Evolutionary conservation across 2,888 invertebrate species (phyloP).

Genomic region (Xiphydria camelus): DNA sequence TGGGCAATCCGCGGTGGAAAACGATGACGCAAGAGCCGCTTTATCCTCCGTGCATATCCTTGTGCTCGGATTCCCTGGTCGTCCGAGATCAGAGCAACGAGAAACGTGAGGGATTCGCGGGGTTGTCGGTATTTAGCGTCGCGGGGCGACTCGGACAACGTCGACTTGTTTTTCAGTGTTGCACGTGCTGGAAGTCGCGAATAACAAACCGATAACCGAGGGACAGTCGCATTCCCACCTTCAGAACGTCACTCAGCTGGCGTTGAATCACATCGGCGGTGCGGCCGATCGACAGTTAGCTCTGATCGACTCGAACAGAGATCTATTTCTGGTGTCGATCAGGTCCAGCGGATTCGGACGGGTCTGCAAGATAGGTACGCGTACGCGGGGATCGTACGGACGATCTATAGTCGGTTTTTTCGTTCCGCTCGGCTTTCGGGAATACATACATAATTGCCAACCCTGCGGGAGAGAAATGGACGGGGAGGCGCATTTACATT

Average conservation of each 20-base stretch:
- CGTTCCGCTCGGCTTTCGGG: no score
- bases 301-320: conserved; percentile 85
- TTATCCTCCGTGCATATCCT: conserved; percentile 73
- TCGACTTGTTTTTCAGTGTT: conserved; percentile 62
- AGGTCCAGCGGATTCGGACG: conserved; percentile 59
- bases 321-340: conserved; percentile 80
- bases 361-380: conserved; percentile 52
- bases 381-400: conserved; percentile 1
- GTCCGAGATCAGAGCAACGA: conserved; percentile 83
- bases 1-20: conserved; percentile 83
- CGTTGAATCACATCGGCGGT: conserved; percentile 83
- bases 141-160: no score
- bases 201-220: conserved; percentile 74
- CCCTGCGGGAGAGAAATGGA: no score
- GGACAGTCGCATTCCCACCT: conserved; percentile 76
- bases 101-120: conserved; percentile 77
- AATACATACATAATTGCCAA: no score
- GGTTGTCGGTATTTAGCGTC: no score
- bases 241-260: conserved; percentile 78
- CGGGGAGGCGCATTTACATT: no score
- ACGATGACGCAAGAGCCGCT: conserved; percentile 83
- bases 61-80: conserved; percentile 86
- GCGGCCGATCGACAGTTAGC: conserved; percentile 81
- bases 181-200: conserved; percentile 82
- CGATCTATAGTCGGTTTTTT: not conserved